phyloP scores from a whole-genome alignment of 2,888 invertebrate genomes.

The Prosopocoilus inquinatus region DNA sequence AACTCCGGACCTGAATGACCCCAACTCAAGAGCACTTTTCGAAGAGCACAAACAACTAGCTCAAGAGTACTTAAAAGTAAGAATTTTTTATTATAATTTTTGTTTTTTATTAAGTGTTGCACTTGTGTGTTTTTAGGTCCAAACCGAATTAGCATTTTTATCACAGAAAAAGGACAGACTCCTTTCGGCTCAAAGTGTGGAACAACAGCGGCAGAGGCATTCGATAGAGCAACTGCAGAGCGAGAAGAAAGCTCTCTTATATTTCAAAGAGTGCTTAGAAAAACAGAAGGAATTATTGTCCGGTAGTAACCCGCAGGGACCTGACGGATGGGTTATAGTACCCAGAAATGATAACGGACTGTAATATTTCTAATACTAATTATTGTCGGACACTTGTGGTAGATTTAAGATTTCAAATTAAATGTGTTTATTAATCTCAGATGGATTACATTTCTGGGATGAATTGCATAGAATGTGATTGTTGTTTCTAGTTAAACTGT shows the following conservation, averaged over 20 bases:
- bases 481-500: too few relatives aligned
- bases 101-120: not conserved
- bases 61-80: conserved; percentile 81
- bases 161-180: conserved; percentile 76
- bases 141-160: conserved; percentile 80
- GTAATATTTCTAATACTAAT: conserved; percentile 5
- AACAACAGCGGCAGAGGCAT: conserved; percentile 40
- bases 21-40: conserved; percentile 81
- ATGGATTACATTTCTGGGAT: too few relatives aligned
- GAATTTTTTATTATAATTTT: conserved; percentile 16
- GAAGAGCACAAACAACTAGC: conserved; percentile 86
- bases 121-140: conserved; percentile 52
- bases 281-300: conserved; percentile 48
- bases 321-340: conserved; percentile 38
- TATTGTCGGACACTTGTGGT: too few relatives aligned
- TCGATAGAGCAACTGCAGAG: conserved; percentile 47
- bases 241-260: conserved; percentile 57
- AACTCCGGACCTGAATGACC: conserved; percentile 74
- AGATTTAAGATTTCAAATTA: too few relatives aligned
- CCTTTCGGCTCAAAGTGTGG: conserved; percentile 63
- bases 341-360: conserved; percentile 27
- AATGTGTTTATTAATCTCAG: too few relatives aligned
- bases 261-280: conserved; percentile 13
- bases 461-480: too few relatives aligned
- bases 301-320: conserved; percentile 24